Evolutionary conservation across 2,888 invertebrate genomes (phyloP), one percentile per base, ranked within the genome.

Genomic region (Saturnia japonica): DNA sequence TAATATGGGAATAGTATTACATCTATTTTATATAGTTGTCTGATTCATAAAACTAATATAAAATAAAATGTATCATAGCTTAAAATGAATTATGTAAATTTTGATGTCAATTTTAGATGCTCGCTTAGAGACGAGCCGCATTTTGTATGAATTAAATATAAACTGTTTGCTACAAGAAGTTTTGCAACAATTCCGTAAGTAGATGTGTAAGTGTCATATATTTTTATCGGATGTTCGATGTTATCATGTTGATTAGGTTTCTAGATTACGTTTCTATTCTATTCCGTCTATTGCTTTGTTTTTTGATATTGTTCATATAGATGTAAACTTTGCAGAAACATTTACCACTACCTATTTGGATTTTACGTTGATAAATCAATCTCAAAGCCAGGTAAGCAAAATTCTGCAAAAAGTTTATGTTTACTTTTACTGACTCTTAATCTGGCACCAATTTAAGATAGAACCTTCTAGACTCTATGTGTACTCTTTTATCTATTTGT

Each of bases 81-180:
- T 91, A 90, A 87, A 88, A 77, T 80, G 82, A 87, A 86, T 90
- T 87, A 85, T 93, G 91, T 91, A 92, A 89, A 89, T 89, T 88
- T 93, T 88, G 91, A 93, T 93, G 93, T 93, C 93, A 93, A 93
- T 93, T 93, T 88, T 93, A 91, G 91, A 78, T 75, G 85, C 84
- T 80, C 88, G 86, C 83, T 80, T 87, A 89, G 89, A 74, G 51
- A 80, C 85, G 90, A 80, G 82, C 79, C 76, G 77, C 77, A 80
- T 88, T 88, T 91, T 91, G 88, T 91, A 91, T 87, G 85, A 81
- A 60, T 60, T 12, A 16, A 28, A 60, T 60, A 60, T 60, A 25
- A 60, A 77, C 79, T 78, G 82, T 91, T 91, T 92, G 93, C 92
- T 93, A 90, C 87, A 86, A 91, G 88, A 87, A 85, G 88, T 90